phyloP scores from a whole-genome alignment of 2,113 vertebrate genomes.

The Percopsis transmontana region DNA sequence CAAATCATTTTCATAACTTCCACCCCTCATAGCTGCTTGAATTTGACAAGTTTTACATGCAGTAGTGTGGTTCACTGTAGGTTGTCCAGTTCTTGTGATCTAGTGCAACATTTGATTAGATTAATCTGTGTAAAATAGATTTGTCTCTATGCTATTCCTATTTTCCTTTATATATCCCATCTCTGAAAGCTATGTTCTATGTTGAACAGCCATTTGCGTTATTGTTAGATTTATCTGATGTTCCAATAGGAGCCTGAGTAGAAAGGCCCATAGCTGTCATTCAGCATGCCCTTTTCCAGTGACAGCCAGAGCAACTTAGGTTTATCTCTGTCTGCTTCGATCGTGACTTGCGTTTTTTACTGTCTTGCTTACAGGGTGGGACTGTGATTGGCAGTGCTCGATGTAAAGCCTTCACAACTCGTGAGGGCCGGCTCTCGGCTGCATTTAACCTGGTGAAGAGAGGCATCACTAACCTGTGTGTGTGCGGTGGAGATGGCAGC shows the following conservation, averaged over 20 bases:
- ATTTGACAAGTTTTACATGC: not conserved
- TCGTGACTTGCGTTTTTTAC: slow-evolving; percentile 7
- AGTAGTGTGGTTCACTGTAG: not conserved
- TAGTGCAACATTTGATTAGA: not conserved
- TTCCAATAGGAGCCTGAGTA: not conserved
- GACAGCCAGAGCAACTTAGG: not conserved
- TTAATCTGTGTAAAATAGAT: not conserved
- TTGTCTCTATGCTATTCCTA: no score
- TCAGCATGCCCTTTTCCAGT: not conserved
- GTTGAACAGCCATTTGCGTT: not conserved
- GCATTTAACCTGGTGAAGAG: slow-evolving; percentile 89
- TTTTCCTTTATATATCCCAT: not conserved
- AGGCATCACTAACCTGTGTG: slow-evolving; percentile 93
- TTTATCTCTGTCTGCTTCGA: not conserved
- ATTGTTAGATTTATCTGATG: not conserved
- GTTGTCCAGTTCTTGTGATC: not conserved
- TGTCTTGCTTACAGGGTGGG: slow-evolving; percentile 79
- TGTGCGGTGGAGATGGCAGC: slow-evolving; percentile 94
- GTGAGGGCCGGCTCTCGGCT: slow-evolving; percentile 82
- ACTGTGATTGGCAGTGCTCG: slow-evolving; percentile 92
- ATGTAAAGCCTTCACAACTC: slow-evolving; percentile 88
- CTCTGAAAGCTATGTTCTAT: not conserved
- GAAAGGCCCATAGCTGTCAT: not conserved
- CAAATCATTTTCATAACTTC: no score
- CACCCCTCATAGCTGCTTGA: no score